Evolutionary conservation across 23 tunicate genomes (phyloP).

Genomic region (Ciona savignyi): DNA sequence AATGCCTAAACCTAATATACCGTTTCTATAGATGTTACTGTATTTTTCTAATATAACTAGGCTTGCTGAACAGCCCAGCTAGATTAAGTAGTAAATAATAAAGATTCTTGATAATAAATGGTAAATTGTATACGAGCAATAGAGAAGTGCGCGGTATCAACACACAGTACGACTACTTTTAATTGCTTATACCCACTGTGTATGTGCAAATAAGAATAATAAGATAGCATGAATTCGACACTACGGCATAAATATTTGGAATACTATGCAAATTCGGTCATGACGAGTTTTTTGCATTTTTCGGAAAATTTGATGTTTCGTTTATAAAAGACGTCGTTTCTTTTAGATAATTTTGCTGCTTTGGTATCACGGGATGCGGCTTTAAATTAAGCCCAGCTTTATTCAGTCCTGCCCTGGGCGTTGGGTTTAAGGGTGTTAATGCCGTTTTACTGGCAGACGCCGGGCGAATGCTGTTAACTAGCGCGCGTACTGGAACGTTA

Average conservation of each 20-base stretch:
- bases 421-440: neutral
- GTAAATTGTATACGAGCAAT: too few relatives aligned
- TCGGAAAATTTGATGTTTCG: neutral
- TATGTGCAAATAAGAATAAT: neutral
- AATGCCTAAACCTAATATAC: too few relatives aligned
- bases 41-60: too few relatives aligned
- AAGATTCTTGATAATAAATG: too few relatives aligned
- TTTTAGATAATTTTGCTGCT: neutral
- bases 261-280: neutral
- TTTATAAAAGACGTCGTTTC: neutral
- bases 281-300: neutral
- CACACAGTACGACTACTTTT: neutral
- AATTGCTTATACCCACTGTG: neutral
- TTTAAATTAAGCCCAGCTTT: too few relatives aligned
- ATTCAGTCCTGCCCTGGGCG: neutral
- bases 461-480: neutral
- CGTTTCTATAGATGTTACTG: too few relatives aligned
- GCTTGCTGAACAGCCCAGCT: too few relatives aligned
- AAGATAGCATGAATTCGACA: neutral
- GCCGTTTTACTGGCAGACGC: neutral
- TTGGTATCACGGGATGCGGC: neutral
- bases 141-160: neutral
- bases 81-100: too few relatives aligned
- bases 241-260: neutral
- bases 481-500: neutral